Percentiles rank a stretch among this genome's conserved stretches.
phyloP scores from a whole-genome alignment of 1,140 invertebrate genomes.

The Eupristina koningsbergeri region DNA sequence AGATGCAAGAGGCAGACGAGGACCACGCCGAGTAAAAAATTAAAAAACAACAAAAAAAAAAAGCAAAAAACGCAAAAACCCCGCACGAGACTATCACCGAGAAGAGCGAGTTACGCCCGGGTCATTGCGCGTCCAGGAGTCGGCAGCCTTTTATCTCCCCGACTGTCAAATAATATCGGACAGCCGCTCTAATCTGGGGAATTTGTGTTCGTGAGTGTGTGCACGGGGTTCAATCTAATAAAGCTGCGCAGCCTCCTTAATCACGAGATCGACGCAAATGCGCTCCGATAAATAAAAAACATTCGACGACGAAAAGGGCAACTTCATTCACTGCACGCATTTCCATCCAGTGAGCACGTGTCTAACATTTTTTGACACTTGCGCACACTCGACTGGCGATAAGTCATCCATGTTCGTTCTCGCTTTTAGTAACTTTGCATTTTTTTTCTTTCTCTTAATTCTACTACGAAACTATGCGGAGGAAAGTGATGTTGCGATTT shows the following conservation, averaged over 20 bases:
- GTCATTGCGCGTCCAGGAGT: not conserved
- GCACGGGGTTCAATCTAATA: not conserved
- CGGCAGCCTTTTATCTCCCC: constrained; percentile 15
- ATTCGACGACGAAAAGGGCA: not conserved
- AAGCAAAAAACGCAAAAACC: no score
- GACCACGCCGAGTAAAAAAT: no score
- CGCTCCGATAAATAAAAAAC: constrained; percentile 15
- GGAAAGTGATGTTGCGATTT: not conserved
- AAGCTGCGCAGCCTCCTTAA: constrained; percentile 7
- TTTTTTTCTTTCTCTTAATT: no score
- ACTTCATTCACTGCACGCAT: not conserved
- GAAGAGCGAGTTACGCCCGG: not conserved
- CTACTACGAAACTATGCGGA: not conserved
- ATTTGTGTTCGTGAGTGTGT: not conserved
- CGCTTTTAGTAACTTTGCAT: not conserved
- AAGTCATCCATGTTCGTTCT: not conserved
- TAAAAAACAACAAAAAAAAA: no score
- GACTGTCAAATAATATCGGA: constrained; percentile 31
- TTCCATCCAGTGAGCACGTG: no score
- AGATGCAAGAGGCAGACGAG: not conserved
- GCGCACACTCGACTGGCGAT: not conserved
- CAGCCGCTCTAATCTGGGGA: not conserved
- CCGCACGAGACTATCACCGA: not conserved
- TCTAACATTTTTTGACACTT: not conserved
- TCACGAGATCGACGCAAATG: constrained; percentile 24